A percentile compares a stretch with the other conserved stretches of the same genome.
These are phyloP conservation scores for Drosophila lacteicornis DNA, from an alignment of 1,140 invertebrate genomes.

Conservation along the genomic window DNA sequence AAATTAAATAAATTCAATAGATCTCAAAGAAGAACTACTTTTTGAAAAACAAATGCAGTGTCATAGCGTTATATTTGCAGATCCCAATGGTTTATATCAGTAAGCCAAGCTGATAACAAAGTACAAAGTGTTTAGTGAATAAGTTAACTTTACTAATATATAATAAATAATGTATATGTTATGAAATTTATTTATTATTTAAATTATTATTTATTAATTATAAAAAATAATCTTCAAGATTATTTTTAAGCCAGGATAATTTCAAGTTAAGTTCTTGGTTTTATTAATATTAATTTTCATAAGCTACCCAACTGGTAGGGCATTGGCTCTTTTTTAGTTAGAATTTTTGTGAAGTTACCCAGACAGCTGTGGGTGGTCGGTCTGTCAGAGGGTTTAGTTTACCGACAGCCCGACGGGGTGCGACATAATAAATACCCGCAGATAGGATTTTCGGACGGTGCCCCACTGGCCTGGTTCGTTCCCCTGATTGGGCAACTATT, in stretches of 20 bases:
- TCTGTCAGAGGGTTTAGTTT: neutral
- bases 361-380: neutral
- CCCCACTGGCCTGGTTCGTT: neutral
- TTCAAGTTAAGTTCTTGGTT: neutral
- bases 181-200: too few relatives aligned
- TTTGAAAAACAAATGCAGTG: too few relatives aligned
- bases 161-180: too few relatives aligned
- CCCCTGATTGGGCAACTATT: neutral
- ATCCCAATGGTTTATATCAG: too few relatives aligned
- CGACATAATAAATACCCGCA: conserved; percentile 9
- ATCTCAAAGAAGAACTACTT: too few relatives aligned
- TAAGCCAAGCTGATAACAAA: too few relatives aligned
- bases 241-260: too few relatives aligned
- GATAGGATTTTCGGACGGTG: conserved; percentile 7
- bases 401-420: conserved; percentile 3
- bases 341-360: neutral
- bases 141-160: too few relatives aligned
- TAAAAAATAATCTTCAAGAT: too few relatives aligned
- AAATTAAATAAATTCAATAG: too few relatives aligned
- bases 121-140: neutral
- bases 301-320: neutral
- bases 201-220: too few relatives aligned
- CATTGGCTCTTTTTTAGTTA: neutral
- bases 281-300: neutral
- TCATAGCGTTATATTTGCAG: too few relatives aligned